Base-by-base conservation (phyloP, 1,140 invertebrate genomes). In the Pogonomyrmex barbatus region DNA sequence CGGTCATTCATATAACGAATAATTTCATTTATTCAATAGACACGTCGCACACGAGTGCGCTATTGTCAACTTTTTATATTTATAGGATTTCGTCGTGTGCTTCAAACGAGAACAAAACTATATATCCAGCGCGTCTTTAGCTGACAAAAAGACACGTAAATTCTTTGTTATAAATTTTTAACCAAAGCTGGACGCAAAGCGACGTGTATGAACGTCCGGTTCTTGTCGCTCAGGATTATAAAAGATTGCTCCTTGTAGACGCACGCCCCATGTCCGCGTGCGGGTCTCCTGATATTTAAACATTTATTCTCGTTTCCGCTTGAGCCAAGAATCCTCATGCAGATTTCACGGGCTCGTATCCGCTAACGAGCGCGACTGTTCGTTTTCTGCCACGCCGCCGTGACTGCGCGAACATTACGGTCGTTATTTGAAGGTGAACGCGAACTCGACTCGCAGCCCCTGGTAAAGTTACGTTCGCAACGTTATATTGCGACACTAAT, bases 321-420 rank as follows among this genome's bases (percentile, higher is more conserved):
- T 45, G 39, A 17, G 65, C 65, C 65, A 71, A 71, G 78, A 71
- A 82, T 82, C 39, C 65, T 82, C 52, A 82, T 71, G 78, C 65
- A 82, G 78, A 71, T 82, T 82, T 82, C 39, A 82, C 52, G 24
- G 65, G 39, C 39, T 33, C 65, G 65, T 71, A 58, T 82, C 65
- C 65, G 65, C 78, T 82, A 79, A 81, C 63, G 77, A 81, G 63
- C 63, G 63, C 77, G 50, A 81, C 63, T 58, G 78, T 81, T 70
- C 78, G 63, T 81, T 81, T 70, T 81, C 50, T 70, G 63, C 36
- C 78, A 81, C 63, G 76, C 76, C 33, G 60, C 17, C 76, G 33
- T 65, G 76, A 78, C 76, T 78, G 33, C 60, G 78, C 78, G 63
- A 81, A 70, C 63, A 70, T 81, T 81, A 81, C 50, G 14, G 24